Percentiles rank a stretch among this genome's conserved stretches.
These are phyloP conservation scores for Altica lythri DNA, from an alignment of 2,888 invertebrate species.

Conservation along the genomic window DNA sequence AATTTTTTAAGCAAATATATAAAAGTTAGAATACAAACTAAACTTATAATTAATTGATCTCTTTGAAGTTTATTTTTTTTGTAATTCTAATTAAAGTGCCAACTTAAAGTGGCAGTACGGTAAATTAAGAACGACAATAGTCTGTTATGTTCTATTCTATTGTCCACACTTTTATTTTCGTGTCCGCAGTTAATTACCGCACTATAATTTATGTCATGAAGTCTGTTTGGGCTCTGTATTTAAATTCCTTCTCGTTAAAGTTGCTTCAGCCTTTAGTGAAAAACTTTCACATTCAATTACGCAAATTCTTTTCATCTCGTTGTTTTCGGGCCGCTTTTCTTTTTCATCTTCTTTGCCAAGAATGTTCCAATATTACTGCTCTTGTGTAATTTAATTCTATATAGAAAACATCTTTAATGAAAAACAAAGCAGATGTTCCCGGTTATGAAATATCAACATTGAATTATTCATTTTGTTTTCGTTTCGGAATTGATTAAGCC, in stretches of 20 bases:
- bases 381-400: conserved; percentile 28
- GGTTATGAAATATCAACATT: conserved; percentile 25
- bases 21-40: too few relatives aligned
- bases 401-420: conserved; percentile 29
- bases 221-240: conserved; percentile 15
- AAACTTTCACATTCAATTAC: conserved; percentile 31
- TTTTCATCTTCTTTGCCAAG: conserved; percentile 20
- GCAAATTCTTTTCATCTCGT: conserved; percentile 27
- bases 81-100: not conserved
- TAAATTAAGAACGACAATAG: conserved; percentile 2
- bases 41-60: too few relatives aligned
- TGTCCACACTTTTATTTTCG: conserved; percentile 5
- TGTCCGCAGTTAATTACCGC: conserved; percentile 6
- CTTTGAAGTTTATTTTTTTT: not conserved
- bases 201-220: conserved; percentile 16
- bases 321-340: conserved; percentile 22
- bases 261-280: conserved; percentile 19
- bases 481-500: conserved; percentile 13
- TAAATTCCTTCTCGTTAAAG: conserved; percentile 23
- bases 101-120: not conserved
- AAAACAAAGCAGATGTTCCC: conserved; percentile 32
- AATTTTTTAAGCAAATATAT: too few relatives aligned
- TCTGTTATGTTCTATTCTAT: not conserved
- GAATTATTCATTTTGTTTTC: conserved; percentile 30
- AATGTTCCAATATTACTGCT: conserved; percentile 13